Base-by-base conservation (phyloP, 2,888 invertebrate species). In the Melikaiella ostensackeni region DNA sequence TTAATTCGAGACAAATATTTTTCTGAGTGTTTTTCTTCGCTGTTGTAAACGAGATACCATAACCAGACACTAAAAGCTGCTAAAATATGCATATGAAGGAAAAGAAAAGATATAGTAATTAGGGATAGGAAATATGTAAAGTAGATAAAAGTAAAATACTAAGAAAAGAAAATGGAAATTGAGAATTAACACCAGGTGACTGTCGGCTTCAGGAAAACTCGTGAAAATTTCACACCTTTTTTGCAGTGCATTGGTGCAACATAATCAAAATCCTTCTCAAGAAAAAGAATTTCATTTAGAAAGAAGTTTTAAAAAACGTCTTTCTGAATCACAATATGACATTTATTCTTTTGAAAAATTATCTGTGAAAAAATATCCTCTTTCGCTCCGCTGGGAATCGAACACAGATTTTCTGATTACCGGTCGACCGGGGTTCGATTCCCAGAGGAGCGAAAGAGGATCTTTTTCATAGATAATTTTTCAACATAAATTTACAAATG, bases 11-110 rank as follows among this genome's bases (percentile, higher is more conserved):
- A n/a, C n/a, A n/a, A 4, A 30, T 4, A 30, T 30, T 30, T 30
- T 4, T 4, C 30, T 30, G 30, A 30, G 30, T 30, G 2, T 38
- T 42, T 64, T 64, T 42, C 35, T 66, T 19, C 8, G 19, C n/a
- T 24, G 27, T 46, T 66, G 46, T 19, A 11, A 35, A 66, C 27
- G 27, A 46, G 46, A 66, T 19, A 70, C 46, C 66, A 42, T 66
- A 27, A 19, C 19, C 42, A 38, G 42, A n/a, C n/a, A 35, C n/a
- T 35, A 70, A 7, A 70, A 70, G 46, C 66, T 27, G 42, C 19
- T 66, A 46, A 70, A 70, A 11, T 70, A 70, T 70, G 19, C 27
- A 16, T 63, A 33, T 62, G 27, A 21, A 70, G 46, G 70, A 30
- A 27, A 27, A 30, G 70, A 70, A 70, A 24, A 46, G n/a, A 30